Evolutionary conservation across 1,140 invertebrate species (phyloP), one percentile per base, ranked within the genome.

Genomic region (Tetraneura akinire): DNA sequence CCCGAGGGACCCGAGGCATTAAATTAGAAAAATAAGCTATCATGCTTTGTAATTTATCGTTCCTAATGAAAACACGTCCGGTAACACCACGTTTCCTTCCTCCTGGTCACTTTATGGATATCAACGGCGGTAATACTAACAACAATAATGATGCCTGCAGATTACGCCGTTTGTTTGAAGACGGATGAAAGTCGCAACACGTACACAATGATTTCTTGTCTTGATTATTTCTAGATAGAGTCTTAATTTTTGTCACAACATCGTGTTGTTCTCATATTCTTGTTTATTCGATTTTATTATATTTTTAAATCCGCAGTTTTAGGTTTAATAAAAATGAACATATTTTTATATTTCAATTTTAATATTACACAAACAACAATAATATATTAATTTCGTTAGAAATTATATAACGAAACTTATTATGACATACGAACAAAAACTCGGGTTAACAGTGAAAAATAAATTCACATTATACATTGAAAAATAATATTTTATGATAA

Each of bases 41-140:
- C 42, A 1, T 13, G 6, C 21, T 47, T 3, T 26, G 66, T 47
- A 26, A 47, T 68, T 68, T 68, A 68, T 68, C 13, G 66, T 47
- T 23, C 42, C 26, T 47, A 68, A 68, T 47, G 66, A 47, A 68
- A 68, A 68, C 66, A 68, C 42, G 66, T 47, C 37, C 37, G 42
- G 11, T 21, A 47, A 9, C 3, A 14, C 42, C 66, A 6, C 8
- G 9, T 68, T 68, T 68, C 37, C 13, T 68, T 47, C 42, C 21
- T n/a, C n/a, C n/a, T n/a, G 66, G 42, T 68, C 21, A 68, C 26
- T 47, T 23, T n/a, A 21, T 68, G 21, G 21, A 26, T 16, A 21
- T 21, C 6, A 13, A 16, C 13, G 10, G 13, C 1, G 14, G 57
- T 42, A 18, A 64, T 11, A 14, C 3, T 13, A 14, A 26, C 14